Conservation (phyloP, 2,113 vertebrate species). For the Odontophorus gujanensis region DNA sequence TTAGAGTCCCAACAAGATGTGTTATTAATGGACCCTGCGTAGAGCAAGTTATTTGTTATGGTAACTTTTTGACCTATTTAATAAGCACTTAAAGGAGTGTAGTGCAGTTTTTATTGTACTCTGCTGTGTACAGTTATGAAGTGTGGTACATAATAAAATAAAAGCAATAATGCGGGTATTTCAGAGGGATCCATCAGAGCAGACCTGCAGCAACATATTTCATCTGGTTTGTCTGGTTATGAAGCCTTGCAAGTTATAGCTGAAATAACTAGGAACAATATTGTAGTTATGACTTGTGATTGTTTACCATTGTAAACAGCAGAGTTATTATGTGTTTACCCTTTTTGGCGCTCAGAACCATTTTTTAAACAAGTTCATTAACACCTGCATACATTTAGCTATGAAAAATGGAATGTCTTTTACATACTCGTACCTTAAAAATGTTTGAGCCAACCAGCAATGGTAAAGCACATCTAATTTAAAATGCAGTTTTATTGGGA, state of each 20-base stretch:
- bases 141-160: constrained; percentile 92
- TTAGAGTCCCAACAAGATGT: constrained; percentile 76
- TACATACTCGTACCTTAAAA: constrained; percentile 33
- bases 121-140: constrained; percentile 81
- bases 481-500: constrained; percentile 10
- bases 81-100: constrained; percentile 78
- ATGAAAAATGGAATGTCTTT: constrained; percentile 57
- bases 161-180: constrained; percentile 92
- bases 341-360: constrained; percentile 54
- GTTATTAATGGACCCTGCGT: constrained; percentile 77
- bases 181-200: constrained; percentile 86
- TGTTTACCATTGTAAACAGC: constrained; percentile 78
- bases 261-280: constrained; percentile 91
- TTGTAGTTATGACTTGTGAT: constrained; percentile 90
- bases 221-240: constrained; percentile 80
- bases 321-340: constrained; percentile 70
- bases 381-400: constrained; percentile 53
- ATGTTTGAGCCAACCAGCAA: constrained; percentile 30
- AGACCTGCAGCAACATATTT: constrained; percentile 85
- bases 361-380: constrained; percentile 71
- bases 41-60: constrained; percentile 78
- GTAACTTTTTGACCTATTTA: constrained; percentile 83
- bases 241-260: constrained; percentile 86
- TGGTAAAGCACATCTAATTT: constrained; percentile 32
- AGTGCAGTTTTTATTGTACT: constrained; percentile 79